Percentiles rank a stretch among this genome's conserved stretches.
phyloP scores from a whole-genome alignment of 2,888 invertebrate species.

The Tenodera sinensis region DNA sequence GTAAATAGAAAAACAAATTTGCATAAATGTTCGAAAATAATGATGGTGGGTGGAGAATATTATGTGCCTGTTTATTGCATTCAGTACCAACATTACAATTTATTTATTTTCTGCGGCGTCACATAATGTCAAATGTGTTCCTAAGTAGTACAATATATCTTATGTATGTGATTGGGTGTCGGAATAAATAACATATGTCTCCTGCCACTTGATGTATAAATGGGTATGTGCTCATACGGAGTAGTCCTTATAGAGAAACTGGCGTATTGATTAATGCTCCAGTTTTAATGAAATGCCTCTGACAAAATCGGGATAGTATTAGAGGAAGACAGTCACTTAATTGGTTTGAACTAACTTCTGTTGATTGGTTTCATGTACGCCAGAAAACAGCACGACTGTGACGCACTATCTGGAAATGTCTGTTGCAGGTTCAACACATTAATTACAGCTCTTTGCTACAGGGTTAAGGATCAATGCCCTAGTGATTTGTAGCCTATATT shows the following conservation, averaged over 20 bases:
- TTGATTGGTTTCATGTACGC: not conserved
- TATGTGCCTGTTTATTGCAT: too few relatives aligned
- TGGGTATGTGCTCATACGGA: not conserved
- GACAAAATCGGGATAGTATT: not conserved
- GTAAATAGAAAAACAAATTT: too few relatives aligned
- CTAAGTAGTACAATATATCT: not conserved
- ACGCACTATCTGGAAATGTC: not conserved
- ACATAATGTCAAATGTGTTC: not conserved
- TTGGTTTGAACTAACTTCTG: not conserved
- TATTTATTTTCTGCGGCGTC: too few relatives aligned
- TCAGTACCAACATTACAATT: too few relatives aligned
- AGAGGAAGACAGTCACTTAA: not conserved
- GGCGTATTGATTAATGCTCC: not conserved
- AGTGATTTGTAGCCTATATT: not conserved
- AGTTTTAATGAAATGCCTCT: not conserved
- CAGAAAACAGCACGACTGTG: not conserved
- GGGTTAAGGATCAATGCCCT: not conserved
- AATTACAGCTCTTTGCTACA: not conserved
- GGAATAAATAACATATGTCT: not conserved
- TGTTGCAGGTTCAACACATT: not conserved
- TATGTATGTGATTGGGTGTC: not conserved
- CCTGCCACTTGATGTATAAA: not conserved
- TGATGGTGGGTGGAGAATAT: too few relatives aligned
- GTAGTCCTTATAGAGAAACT: not conserved
- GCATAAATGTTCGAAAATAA: too few relatives aligned